Conservation (phyloP, 2,888 invertebrate species). For the Bugula neritina region DNA sequence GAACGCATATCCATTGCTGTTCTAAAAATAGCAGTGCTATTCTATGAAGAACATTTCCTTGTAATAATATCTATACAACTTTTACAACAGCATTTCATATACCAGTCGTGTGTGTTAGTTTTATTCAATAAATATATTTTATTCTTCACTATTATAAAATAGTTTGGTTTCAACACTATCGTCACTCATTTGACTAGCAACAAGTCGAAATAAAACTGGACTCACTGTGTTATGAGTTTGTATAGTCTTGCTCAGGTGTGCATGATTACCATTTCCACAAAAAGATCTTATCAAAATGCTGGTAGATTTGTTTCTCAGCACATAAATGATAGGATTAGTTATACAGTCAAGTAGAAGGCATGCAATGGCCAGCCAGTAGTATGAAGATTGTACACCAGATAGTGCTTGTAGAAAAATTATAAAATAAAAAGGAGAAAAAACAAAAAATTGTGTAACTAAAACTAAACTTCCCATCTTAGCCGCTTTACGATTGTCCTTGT, state of each 20-base stretch:
- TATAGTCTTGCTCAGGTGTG: not conserved
- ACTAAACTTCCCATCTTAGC: slow-evolving; percentile 24
- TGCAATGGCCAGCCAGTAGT: slow-evolving; percentile 1
- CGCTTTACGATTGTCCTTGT: slow-evolving; percentile 27
- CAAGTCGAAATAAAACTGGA: slow-evolving; percentile 6
- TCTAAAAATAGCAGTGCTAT: no score
- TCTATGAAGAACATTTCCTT: no score
- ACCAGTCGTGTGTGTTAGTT: no score
- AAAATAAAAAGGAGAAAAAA: slow-evolving; percentile 15
- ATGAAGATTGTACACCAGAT: not conserved
- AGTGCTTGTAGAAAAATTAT: not conserved
- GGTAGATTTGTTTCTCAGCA: slow-evolving; percentile 6
- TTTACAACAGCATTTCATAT: no score
- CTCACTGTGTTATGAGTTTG: not conserved
- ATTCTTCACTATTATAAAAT: not conserved
- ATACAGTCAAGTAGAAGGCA: slow-evolving; percentile 11
- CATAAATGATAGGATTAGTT: slow-evolving; percentile 24
- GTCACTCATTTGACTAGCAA: slow-evolving; percentile 8
- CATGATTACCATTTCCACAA: not conserved
- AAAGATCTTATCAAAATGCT: not conserved
- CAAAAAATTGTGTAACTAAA: not conserved
- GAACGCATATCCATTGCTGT: no score
- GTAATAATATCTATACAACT: no score
- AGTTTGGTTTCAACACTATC: slow-evolving; percentile 10
- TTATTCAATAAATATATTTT: not conserved